Percentiles rank a stretch among this genome's conserved stretches.
Evolutionary conservation across 2,888 invertebrate genomes (phyloP).

Genomic region (Resseliella maxima): DNA sequence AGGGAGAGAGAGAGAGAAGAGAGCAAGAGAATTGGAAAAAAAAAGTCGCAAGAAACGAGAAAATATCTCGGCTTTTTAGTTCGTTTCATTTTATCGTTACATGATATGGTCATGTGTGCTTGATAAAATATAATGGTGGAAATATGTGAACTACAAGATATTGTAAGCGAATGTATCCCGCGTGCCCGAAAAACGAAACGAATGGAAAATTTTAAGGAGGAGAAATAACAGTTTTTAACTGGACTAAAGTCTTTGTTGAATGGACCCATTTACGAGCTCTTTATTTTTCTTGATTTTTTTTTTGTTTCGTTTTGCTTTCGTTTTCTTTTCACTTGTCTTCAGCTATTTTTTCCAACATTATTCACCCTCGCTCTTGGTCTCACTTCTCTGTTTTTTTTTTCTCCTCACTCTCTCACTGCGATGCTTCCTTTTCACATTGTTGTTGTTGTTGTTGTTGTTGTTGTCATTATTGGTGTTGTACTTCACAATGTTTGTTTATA

Average conservation of each 20-base stretch:
- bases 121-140: constrained; percentile 36
- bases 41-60: background rate
- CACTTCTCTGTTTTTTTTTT: too few relatives aligned
- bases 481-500: constrained; percentile 44
- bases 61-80: background rate
- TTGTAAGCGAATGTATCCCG: background rate
- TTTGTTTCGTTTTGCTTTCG: background rate
- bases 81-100: constrained; percentile 40
- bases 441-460: background rate
- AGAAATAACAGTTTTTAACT: constrained; percentile 13
- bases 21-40: too few relatives aligned
- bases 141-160: constrained; percentile 2
- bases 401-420: too few relatives aligned
- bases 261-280: constrained; percentile 33
- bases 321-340: background rate
- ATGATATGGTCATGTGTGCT: constrained; percentile 42
- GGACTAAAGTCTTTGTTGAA: constrained; percentile 37
- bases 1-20: too few relatives aligned
- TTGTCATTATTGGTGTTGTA: background rate
- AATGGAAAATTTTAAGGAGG: constrained; percentile 43
- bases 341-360: constrained; percentile 4
- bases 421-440: too few relatives aligned
- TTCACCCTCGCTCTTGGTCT: background rate
- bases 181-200: background rate
- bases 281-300: background rate